A percentile compares a stretch with the other conserved stretches of the same genome.
These are phyloP conservation scores for Xyrauchen texanus DNA, from an alignment of 2,113 vertebrate species.

Conservation along the genomic window DNA sequence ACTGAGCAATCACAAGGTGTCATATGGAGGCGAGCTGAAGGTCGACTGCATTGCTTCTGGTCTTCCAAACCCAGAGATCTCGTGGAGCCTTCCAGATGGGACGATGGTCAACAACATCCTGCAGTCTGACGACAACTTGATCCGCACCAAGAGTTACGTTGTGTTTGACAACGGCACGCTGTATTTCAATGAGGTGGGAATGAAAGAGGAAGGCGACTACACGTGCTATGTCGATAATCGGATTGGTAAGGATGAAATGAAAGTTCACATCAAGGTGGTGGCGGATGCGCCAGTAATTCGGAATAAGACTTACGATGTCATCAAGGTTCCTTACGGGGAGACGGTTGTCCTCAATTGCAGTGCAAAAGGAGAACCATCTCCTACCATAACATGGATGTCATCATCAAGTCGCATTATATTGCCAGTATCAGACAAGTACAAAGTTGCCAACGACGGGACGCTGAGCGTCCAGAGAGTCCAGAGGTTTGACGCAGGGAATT, in stretches of 20 bases:
- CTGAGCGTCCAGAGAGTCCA: constrained; percentile 82
- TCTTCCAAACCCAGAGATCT: constrained; percentile 86
- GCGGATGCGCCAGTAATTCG: constrained; percentile 73
- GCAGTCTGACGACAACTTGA: constrained; percentile 77
- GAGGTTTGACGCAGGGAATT: constrained; percentile 85
- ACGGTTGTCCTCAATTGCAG: constrained; percentile 75
- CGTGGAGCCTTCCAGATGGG: constrained; percentile 90
- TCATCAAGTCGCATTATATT: constrained; percentile 77
- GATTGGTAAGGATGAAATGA: constrained; percentile 89
- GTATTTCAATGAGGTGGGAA: constrained; percentile 83
- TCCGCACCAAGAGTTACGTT: constrained; percentile 74
- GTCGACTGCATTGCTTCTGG: constrained; percentile 92
- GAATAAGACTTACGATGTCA: constrained; percentile 61
- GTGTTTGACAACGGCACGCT: constrained; percentile 91
- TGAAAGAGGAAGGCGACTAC: constrained; percentile 86
- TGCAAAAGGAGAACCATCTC: constrained; percentile 80
- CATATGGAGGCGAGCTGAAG: constrained; percentile 81
- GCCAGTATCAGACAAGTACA: constrained; percentile 76
- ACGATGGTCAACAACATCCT: constrained; percentile 83
- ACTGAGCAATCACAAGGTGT: constrained; percentile 77
- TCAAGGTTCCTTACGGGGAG: constrained; percentile 79
- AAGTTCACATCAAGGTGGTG: constrained; percentile 83
- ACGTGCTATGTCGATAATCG: constrained; percentile 90
- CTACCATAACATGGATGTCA: constrained; percentile 84
- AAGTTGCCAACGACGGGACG: constrained; percentile 77